phyloP scores from a whole-genome alignment of 2,888 invertebrate genomes.

The Nomada flava region DNA sequence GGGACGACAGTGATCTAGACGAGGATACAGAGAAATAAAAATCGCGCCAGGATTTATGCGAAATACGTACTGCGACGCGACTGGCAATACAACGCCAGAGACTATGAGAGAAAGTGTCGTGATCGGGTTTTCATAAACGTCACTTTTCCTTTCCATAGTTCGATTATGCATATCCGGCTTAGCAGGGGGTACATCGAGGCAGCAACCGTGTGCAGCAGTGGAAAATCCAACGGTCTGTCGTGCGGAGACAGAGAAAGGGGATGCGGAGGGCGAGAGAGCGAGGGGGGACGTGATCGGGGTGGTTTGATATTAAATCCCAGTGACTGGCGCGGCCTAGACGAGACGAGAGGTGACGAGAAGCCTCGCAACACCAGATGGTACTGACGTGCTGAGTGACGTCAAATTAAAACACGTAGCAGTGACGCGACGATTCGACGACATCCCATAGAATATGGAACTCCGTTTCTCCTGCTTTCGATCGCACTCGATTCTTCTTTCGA shows the following conservation, averaged over 20 bases:
- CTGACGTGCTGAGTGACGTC: constrained; percentile 83
- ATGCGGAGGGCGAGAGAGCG: constrained; percentile 45
- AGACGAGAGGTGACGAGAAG: constrained; percentile 73
- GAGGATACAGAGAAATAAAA: too few species aligned
- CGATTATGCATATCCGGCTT: constrained; percentile 73
- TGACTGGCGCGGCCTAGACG: constrained; percentile 81
- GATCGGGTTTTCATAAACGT: constrained; percentile 45
- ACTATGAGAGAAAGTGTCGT: background rate
- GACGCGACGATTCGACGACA: constrained; percentile 82
- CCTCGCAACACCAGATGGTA: constrained; percentile 82
- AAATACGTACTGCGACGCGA: background rate
- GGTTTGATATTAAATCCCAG: constrained; percentile 82
- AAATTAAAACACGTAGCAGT: constrained; percentile 82
- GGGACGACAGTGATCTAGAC: too few species aligned
- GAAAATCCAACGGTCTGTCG: constrained; percentile 61
- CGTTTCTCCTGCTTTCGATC: constrained; percentile 51
- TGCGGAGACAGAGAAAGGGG: constrained; percentile 36
- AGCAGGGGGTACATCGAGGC: constrained; percentile 52
- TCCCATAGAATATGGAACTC: constrained; percentile 72
- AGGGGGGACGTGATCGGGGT: constrained; percentile 53
- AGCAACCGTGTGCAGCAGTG: constrained; percentile 54
- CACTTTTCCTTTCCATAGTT: constrained; percentile 46
- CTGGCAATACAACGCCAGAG: background rate
- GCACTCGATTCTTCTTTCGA: constrained; percentile 6
- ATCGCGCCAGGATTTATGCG: too few species aligned